phyloP scores from a whole-genome alignment of 2,113 vertebrate species.

The Gymnobelideus leadbeateri region DNA sequence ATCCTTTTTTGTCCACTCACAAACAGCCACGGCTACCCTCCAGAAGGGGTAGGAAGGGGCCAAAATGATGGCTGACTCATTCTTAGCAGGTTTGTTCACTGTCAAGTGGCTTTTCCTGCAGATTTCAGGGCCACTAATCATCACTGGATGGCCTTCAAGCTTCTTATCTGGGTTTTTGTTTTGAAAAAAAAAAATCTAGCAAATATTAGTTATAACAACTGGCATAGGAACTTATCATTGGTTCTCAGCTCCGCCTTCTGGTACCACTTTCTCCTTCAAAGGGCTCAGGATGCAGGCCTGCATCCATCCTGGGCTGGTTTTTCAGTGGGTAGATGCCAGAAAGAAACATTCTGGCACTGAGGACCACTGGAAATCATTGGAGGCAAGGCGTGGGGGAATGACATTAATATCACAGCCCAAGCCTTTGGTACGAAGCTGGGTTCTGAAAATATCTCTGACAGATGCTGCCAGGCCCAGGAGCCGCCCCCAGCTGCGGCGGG shows the following conservation, averaged over 20 bases:
- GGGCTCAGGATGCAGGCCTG: background rate
- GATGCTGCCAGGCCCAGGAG: conserved; percentile 63
- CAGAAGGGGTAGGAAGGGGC: conserved; percentile 31
- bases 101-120: conserved; percentile 22
- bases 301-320: conserved; percentile 10
- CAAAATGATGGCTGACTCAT: conserved; percentile 13
- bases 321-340: background rate
- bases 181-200: conserved; percentile 40
- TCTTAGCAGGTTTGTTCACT: conserved; percentile 32
- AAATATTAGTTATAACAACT: conserved; percentile 47
- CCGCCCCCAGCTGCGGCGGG: conserved; percentile 48
- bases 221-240: conserved; percentile 22
- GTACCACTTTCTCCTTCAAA: conserved; percentile 55
- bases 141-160: conserved; percentile 46
- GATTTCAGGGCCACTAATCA: conserved; percentile 18
- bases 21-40: background rate
- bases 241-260: conserved; percentile 31
- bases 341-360: conserved; percentile 20
- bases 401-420: conserved; percentile 6
- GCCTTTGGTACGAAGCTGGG: conserved; percentile 52
- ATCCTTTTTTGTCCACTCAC: background rate
- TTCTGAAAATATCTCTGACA: conserved; percentile 71
- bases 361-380: background rate
- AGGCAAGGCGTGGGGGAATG: background rate
- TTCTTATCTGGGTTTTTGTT: conserved; percentile 38